Conservation (phyloP, 1,140 invertebrate genomes). For the Paracyclopina nana region DNA sequence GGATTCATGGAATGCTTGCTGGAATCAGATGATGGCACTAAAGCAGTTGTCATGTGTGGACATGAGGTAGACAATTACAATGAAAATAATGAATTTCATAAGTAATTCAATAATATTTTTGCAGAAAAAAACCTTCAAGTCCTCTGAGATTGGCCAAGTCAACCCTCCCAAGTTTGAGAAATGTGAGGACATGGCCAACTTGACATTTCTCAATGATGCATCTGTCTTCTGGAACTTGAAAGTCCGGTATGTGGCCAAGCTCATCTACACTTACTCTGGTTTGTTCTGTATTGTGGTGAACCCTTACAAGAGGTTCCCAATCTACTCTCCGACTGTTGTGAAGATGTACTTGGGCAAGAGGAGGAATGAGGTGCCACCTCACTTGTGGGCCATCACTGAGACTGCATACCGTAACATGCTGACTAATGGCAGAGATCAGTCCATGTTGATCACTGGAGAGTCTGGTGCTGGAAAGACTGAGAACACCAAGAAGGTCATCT, state of each 20-base stretch:
- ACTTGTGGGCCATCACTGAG: conserved; percentile 99
- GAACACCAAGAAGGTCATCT: conserved; percentile 99
- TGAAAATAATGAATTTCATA: background rate
- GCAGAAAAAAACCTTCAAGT: conserved; percentile 75
- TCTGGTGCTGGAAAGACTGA: conserved; percentile 99
- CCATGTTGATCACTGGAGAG: conserved; percentile 72
- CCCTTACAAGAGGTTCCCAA: conserved; percentile 96
- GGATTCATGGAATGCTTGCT: conserved; percentile 67
- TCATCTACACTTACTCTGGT: conserved; percentile 65
- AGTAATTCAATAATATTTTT: conserved; percentile 18
- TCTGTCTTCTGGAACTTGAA: conserved; percentile 97
- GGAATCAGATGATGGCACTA: background rate
- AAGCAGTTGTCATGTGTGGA: background rate
- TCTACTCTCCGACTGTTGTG: conserved; percentile 89
- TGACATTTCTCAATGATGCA: conserved; percentile 60
- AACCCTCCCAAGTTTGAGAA: conserved; percentile 61
- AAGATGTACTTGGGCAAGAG: conserved; percentile 96
- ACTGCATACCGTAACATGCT: conserved; percentile 99
- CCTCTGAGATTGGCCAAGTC: conserved; percentile 89
- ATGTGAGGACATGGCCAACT: conserved; percentile 41
- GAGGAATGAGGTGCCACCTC: conserved; percentile 97
- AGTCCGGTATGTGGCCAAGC: conserved; percentile 85
- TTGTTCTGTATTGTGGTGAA: conserved; percentile 99
- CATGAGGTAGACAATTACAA: conserved; percentile 1
- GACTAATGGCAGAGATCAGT: conserved; percentile 93